Evolutionary conservation across 2,113 vertebrate genomes (phyloP), one percentile per base, ranked within the genome.

Genomic region (Holacanthus passer): DNA sequence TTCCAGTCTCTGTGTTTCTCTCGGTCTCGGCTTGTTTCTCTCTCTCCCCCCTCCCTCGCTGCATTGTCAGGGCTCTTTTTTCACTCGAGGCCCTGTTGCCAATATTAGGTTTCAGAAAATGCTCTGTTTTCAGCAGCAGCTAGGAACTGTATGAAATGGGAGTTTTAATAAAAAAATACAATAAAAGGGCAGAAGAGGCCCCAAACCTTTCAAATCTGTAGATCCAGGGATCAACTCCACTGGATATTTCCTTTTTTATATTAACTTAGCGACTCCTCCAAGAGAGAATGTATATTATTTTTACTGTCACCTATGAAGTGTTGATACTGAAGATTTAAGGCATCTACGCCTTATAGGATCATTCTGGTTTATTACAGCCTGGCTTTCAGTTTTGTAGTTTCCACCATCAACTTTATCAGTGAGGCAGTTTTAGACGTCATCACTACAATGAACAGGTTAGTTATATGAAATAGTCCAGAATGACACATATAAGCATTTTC

Each of bases 51-150:
- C 50, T 22, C 27, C 48, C 53, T 19, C 31, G 0, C 68, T 56
- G n/a, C 66, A 50, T 83, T 20, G 20, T 83, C 74, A 70, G 63
- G 77, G 81, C 66, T 88, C 64, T 65, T 75, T 70, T 70, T 70
- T 67, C 68, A 87, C 87, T 86, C 19, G 1, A 70, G 86, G 88
- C 81, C 63, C 63, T 48, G 82, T 85, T 87, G 87, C 82, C 74
- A 78, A 80, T 91, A 91, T 94, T 82, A 81, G 79, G 82, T 92
- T 91, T 91, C 91, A 88, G 79, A 88, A 88, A 88, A 80, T 43
- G 45, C 45, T 81, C 31, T 83, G 82, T 88, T 90, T 82, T 77
- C 70, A 83, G 39, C 71, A 27, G 84, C 50, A 19, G 81, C 66
- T 1, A 48, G 73, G 78, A 88, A 71, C 60, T 78, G 79, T 78